These are phyloP conservation scores for Microtus montanus DNA, from an alignment of 2,113 vertebrate species.

Conservation along the genomic window DNA sequence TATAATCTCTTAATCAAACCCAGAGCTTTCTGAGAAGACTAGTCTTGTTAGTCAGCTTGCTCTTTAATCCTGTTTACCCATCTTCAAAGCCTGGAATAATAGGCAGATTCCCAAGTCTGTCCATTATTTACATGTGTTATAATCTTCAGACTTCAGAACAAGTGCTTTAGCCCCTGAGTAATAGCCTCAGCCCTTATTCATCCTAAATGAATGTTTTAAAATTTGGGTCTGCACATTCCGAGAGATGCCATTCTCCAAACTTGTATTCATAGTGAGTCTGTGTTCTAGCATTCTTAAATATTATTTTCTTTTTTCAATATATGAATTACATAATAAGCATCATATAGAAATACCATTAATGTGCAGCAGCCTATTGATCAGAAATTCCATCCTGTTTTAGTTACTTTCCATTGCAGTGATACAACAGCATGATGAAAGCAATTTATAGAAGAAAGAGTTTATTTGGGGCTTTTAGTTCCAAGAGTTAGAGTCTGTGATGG, in stretches of 20 bases:
- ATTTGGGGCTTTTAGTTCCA: not conserved
- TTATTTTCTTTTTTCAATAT: slow-evolving; percentile 25
- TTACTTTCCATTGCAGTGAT: not conserved
- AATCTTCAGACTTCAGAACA: not conserved
- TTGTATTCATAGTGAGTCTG: not conserved
- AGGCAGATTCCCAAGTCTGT: not conserved
- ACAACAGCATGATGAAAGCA: not conserved
- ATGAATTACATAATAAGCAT: slow-evolving; percentile 31
- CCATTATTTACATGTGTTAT: not conserved
- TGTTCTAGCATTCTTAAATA: slow-evolving; percentile 19
- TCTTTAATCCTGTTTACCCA: not conserved
- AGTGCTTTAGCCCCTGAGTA: not conserved
- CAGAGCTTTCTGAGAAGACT: not conserved
- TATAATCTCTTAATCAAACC: not conserved
- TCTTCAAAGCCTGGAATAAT: not conserved
- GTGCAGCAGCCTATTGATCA: not conserved
- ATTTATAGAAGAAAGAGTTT: not conserved
- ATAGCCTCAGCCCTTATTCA: not conserved
- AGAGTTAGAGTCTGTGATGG: not conserved
- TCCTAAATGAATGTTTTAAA: slow-evolving; percentile 19
- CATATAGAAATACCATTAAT: not conserved
- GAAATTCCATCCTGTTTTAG: slow-evolving; percentile 9
- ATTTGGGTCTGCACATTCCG: not conserved
- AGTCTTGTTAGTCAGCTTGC: not conserved
- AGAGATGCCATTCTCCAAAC: not conserved